Conservation (phyloP, 2,797 vertebrate genomes). For the Erithacus rubecula region DNA sequence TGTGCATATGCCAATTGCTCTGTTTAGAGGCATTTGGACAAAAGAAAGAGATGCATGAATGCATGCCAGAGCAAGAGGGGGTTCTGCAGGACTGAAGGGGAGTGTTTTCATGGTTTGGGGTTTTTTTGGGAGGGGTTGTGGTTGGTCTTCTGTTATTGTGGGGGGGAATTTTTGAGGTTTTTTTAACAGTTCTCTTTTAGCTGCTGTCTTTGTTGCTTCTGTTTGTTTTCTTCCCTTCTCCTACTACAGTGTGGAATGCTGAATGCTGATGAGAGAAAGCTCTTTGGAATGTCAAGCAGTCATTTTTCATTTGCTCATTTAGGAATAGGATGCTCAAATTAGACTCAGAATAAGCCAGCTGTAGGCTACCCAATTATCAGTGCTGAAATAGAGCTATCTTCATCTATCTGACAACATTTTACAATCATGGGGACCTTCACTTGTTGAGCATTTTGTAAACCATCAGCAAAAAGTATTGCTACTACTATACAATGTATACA, state of each 20-base stretch:
- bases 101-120: not conserved
- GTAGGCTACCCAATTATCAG: not conserved
- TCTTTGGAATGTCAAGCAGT: constrained; percentile 32
- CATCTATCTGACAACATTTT: not conserved
- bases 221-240: constrained; percentile 4
- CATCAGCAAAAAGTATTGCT: not conserved
- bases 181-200: not conserved
- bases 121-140: rapidly evolving
- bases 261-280: constrained; percentile 24
- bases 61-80: not conserved
- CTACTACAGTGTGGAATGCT: not conserved
- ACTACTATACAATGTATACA: not conserved
- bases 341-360: not conserved
- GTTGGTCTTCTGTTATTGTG: not conserved
- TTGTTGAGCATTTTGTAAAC: not conserved
- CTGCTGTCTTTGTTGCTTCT: not conserved
- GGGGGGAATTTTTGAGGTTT: not conserved
- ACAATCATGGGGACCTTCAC: not conserved
- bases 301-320: constrained; percentile 36
- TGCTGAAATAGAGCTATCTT: not conserved
- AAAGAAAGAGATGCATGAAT: constrained; percentile 6
- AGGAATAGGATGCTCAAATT: not conserved
- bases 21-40: not conserved
- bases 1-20: constrained; percentile 15
- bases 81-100: not conserved